Base-by-base conservation (phyloP, 2,797 vertebrate species). In the Sebastes nivosus region DNA sequence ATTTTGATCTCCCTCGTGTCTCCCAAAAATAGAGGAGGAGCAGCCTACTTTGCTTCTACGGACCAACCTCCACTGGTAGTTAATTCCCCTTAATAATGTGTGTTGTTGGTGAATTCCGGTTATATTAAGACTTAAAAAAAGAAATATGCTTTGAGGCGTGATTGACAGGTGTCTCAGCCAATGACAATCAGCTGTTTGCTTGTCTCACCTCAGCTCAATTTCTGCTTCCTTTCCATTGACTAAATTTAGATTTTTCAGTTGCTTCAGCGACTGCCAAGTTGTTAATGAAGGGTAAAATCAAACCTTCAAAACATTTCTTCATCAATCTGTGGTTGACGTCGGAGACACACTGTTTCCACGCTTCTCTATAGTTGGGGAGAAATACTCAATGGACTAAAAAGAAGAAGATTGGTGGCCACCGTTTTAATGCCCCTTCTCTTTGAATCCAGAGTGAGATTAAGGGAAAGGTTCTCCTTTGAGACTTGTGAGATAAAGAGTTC, bases 401-500 rank as follows among this genome's bases (percentile, higher is more conserved):
- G 80, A 74, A 57, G 11, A 63, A 73, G 86, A 91, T 87, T 86
- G 77, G 81, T 75, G 59, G 61, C 73, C 59, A 57, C 72, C 32
- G 65, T 80, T 75, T 50, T 80, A 86, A 81, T 77, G 85, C 50
- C 80, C 80, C 83, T 87, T 85, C 83, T 84, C 75, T 90, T 82
- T 84, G 60, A 81, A 80, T 82, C 81, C 71, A 67, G 72, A 75
- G 55, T 80, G 81, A 87, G 88, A 93, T 94, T 88, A 89, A 89
- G 84, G 87, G 80, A 85, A 85, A 87, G 73, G 67, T 88, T 88
- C 76, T 85, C 88, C 78, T 91, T 82, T 88, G 88, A 88, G 86
- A 92, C 85, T 81, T 30, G 77, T 13, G 79, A 91, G 86, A 93
- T 91, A 91, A 92, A 91, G 91, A 88, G 70, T 86, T 91, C 34